A percentile compares a stretch with the other conserved stretches of the same genome.
phyloP scores from a whole-genome alignment of 2,888 invertebrate genomes.

The Macaria notata region DNA sequence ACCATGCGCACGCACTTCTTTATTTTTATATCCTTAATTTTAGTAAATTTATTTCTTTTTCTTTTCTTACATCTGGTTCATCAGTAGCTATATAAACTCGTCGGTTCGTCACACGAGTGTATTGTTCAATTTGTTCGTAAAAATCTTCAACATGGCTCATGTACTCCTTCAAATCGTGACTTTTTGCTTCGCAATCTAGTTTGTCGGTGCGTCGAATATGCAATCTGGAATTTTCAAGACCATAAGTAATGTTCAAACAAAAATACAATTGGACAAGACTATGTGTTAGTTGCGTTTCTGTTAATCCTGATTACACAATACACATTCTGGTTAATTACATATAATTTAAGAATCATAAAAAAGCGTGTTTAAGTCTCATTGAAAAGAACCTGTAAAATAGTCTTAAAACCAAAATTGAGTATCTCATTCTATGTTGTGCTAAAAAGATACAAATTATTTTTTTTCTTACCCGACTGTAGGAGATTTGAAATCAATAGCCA shows the following conservation, averaged over 20 bases:
- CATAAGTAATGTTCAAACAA: neutral
- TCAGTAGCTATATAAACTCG: slow-evolving; percentile 5
- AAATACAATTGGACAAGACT: neutral
- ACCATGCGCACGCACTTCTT: no score
- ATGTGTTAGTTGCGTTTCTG: neutral
- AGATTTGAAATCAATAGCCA: neutral
- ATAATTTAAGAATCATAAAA: neutral
- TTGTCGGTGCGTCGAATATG: slow-evolving; percentile 2
- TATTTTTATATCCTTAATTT: no score
- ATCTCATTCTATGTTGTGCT: no score
- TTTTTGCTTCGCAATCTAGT: neutral
- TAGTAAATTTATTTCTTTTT: no score
- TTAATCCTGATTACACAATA: neutral
- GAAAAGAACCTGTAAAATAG: no score
- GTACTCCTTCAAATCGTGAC: neutral
- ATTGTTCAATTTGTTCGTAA: neutral
- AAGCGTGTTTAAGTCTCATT: neutral
- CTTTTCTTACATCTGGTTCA: neutral
- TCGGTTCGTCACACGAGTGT: neutral
- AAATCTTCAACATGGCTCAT: slow-evolving; percentile 3
- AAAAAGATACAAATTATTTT: no score
- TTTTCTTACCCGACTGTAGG: slow-evolving; percentile 3
- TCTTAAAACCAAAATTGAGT: no score
- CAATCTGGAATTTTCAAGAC: neutral
- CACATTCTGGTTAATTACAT: neutral